Conservation (phyloP, 2,113 vertebrate genomes). For the Ginglymostoma cirratum region DNA sequence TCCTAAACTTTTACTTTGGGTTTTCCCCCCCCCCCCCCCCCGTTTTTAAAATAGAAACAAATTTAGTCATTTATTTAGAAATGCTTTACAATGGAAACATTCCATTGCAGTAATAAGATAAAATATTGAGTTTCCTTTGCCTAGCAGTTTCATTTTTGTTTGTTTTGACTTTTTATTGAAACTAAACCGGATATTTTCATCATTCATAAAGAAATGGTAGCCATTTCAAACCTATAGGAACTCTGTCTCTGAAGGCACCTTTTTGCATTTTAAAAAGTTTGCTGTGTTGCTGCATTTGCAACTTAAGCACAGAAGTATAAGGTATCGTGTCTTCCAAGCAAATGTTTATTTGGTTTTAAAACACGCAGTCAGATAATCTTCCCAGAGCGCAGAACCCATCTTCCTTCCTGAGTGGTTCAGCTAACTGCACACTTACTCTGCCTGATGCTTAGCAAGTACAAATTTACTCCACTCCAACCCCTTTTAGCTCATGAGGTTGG, state of each 20-base stretch:
- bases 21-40: neutral
- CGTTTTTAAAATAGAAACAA: neutral
- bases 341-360: neutral
- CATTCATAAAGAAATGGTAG: neutral
- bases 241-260: neutral
- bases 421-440: neutral
- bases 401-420: constrained; percentile 10
- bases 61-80: too few relatives aligned
- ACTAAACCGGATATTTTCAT: neutral
- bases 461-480: neutral
- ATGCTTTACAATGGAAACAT: neutral
- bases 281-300: neutral
- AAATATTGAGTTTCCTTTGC: neutral
- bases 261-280: neutral
- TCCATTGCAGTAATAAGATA: neutral
- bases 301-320: neutral
- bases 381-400: neutral
- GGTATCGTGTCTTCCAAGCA: neutral
- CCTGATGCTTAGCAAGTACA: neutral
- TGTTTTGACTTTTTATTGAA: neutral
- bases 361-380: neutral
- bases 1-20: neutral
- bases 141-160: too few relatives aligned
- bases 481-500: neutral
- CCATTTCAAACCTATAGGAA: neutral